Conservation (phyloP, 2,113 vertebrate species). For the Emydura subglobosa region DNA sequence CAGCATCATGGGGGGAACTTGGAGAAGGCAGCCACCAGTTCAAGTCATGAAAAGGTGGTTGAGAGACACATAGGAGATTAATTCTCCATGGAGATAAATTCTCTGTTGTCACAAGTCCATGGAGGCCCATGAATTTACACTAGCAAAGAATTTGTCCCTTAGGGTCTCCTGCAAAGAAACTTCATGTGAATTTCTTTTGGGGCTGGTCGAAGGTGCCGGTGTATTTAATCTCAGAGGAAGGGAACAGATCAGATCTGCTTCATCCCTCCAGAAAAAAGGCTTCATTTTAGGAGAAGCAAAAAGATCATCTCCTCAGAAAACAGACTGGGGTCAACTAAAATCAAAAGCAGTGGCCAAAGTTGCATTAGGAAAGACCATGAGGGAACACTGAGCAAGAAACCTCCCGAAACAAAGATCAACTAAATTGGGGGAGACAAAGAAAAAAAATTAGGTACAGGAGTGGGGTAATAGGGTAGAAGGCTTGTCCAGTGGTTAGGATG, state of each 20-base stretch:
- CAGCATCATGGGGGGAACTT: fast-evolving
- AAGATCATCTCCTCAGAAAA: background rate
- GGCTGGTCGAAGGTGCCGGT: background rate
- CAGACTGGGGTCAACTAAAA: background rate
- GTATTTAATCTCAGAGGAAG: background rate
- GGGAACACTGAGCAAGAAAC: background rate
- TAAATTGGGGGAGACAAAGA: too few relatives aligned
- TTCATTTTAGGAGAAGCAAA: background rate
- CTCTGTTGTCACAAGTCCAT: background rate
- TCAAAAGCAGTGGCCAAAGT: background rate
- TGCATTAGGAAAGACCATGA: background rate
- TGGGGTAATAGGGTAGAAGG: background rate
- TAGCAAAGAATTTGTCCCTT: background rate
- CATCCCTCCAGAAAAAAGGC: background rate
- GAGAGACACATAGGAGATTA: background rate
- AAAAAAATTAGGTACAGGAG: too few relatives aligned
- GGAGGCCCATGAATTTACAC: background rate
- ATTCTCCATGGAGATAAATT: background rate
- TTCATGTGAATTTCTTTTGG: background rate
- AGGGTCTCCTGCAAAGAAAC: background rate
- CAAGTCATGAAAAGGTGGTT: fast-evolving
- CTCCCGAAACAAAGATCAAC: too few relatives aligned
- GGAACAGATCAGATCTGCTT: background rate
- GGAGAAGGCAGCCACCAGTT: background rate
- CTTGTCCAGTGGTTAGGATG: background rate